Conservation (phyloP, 2,797 vertebrate species). For the Vireo griseus region DNA sequence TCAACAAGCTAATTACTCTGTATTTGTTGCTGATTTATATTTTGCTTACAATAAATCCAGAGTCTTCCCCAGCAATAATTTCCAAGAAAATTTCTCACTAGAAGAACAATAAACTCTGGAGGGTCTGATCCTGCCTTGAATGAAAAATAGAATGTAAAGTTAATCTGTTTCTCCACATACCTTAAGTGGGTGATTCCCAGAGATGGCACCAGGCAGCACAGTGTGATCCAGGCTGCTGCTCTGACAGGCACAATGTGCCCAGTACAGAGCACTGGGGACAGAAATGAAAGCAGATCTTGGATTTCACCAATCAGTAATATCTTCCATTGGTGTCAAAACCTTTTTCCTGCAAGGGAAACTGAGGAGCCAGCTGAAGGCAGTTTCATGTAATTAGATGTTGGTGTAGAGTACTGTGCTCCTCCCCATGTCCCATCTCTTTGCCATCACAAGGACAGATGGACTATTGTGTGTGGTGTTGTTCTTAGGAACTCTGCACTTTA, state of each 20-base stretch:
- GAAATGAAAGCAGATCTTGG: background rate
- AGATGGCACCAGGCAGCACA: background rate
- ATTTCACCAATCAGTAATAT: background rate
- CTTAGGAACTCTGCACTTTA: background rate
- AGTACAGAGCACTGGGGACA: background rate
- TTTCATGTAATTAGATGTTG: background rate
- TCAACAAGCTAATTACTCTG: background rate
- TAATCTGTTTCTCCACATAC: background rate
- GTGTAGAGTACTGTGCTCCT: background rate
- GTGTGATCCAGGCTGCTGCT: background rate
- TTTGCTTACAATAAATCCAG: background rate
- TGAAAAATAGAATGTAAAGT: background rate
- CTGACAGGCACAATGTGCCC: background rate
- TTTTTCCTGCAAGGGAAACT: background rate
- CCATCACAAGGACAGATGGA: accelerated
- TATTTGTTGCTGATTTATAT: background rate
- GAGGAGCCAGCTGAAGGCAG: background rate
- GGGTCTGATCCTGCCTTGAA: background rate
- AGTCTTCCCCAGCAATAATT: background rate
- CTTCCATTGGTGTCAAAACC: background rate
- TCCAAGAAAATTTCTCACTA: background rate
- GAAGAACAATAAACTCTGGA: background rate
- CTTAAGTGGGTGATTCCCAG: background rate
- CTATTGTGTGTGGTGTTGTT: background rate
- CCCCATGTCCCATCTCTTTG: background rate